A percentile compares a stretch with the other conserved stretches of the same genome.
phyloP scores from a whole-genome alignment of 2,888 invertebrate species.

The Drepana falcataria region DNA sequence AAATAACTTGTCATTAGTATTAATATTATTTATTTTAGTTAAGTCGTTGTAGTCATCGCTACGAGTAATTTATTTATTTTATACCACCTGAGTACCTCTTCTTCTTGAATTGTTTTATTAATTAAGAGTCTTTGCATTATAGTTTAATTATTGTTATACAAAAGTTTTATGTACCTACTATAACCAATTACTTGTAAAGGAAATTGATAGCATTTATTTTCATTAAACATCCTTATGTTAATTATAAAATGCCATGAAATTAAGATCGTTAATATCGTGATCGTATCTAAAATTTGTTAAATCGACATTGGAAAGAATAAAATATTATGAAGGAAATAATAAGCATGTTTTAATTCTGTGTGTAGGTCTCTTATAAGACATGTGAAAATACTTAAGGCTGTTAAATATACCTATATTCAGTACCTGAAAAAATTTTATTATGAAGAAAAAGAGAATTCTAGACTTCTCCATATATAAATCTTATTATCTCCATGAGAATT shows the following conservation, averaged over 20 bases:
- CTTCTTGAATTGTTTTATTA: constrained; percentile 53
- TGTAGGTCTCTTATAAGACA: constrained; percentile 8
- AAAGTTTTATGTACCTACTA: constrained; percentile 3
- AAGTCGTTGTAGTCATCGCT: constrained; percentile 63
- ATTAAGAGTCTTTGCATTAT: constrained; percentile 31
- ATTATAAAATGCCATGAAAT: not conserved
- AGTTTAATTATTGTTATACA: constrained; percentile 38
- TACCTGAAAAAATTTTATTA: too few relatives aligned
- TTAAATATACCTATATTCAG: too few relatives aligned
- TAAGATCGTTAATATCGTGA: not conserved
- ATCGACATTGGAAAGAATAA: constrained; percentile 32
- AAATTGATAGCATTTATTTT: not conserved
- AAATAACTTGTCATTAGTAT: constrained; percentile 78
- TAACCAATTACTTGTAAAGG: constrained; percentile 10
- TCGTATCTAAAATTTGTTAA: constrained; percentile 6
- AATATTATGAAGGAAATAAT: constrained; percentile 26
- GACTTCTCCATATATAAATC: too few relatives aligned
- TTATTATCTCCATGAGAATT: too few relatives aligned
- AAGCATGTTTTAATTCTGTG: constrained; percentile 20
- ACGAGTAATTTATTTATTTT: constrained; percentile 63
- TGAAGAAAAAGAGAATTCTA: too few relatives aligned
- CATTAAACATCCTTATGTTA: not conserved
- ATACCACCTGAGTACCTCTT: constrained; percentile 77
- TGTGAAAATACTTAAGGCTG: too few relatives aligned
- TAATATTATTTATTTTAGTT: constrained; percentile 75